These are phyloP conservation scores for Stomorhina lunata DNA, from an alignment of 2,888 invertebrate species.

Conservation along the genomic window DNA sequence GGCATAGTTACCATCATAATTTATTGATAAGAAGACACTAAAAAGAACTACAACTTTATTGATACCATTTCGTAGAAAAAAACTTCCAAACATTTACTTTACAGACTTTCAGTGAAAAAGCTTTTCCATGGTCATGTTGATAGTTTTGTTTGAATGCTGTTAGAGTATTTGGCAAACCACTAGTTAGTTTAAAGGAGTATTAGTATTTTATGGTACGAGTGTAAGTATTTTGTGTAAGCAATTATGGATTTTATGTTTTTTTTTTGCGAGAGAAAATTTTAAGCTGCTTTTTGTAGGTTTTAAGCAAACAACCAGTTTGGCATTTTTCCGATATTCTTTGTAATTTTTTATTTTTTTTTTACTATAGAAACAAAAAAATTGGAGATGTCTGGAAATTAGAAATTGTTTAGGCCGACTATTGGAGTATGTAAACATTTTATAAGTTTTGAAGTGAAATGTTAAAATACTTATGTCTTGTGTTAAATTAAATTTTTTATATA, in stretches of 20 bases:
- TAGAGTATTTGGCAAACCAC: constrained; percentile 1
- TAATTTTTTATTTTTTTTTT: not conserved
- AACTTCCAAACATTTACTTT: constrained; percentile 25
- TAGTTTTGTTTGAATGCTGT: not conserved
- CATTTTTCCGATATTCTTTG: not conserved
- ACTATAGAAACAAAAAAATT: not conserved
- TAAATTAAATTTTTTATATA: no score
- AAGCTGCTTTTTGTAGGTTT: constrained; percentile 52
- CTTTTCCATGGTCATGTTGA: not conserved
- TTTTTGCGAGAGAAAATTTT: constrained; percentile 41
- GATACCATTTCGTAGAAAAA: constrained; percentile 63
- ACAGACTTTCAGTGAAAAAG: not conserved
- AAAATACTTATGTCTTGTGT: no score
- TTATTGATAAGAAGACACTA: constrained; percentile 65
- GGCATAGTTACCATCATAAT: constrained; percentile 67
- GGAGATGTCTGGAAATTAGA: not conserved
- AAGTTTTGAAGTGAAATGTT: not conserved
- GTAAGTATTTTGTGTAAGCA: constrained; percentile 13
- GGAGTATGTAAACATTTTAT: not conserved
- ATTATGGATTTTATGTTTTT: constrained; percentile 50
- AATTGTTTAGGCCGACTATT: not conserved
- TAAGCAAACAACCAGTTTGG: constrained; percentile 59
- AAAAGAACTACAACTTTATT: constrained; percentile 65
- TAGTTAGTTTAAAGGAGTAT: constrained; percentile 19
- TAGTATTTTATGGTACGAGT: not conserved